Conservation (phyloP, 2,888 invertebrate genomes). For the Drosophila neonasuta region DNA sequence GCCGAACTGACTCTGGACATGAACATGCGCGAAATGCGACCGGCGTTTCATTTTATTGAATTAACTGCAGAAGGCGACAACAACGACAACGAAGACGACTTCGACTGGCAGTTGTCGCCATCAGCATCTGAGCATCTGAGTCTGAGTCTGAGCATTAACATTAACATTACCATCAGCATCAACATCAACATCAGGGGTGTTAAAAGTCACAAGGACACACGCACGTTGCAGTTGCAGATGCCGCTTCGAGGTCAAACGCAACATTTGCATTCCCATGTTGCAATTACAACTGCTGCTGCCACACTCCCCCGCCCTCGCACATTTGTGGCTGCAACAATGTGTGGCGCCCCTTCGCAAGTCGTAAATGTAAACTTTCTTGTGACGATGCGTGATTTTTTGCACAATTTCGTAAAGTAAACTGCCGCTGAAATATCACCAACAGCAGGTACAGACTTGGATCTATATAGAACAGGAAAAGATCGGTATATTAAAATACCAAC, state of each 20-base stretch:
- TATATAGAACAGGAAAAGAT: background rate
- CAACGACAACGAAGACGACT: background rate
- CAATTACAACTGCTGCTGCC: slow-evolving; percentile 8
- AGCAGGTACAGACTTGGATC: slow-evolving; percentile 33
- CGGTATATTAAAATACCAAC: background rate
- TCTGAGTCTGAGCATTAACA: background rate
- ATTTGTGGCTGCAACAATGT: slow-evolving; percentile 64
- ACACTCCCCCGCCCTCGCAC: background rate
- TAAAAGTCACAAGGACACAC: slow-evolving; percentile 77
- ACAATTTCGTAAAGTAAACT: slow-evolving; percentile 34
- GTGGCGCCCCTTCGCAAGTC: slow-evolving; percentile 58
- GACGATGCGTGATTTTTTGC: slow-evolving; percentile 72
- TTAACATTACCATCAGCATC: background rate
- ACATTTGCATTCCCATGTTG: slow-evolving; percentile 41
- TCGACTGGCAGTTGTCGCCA: slow-evolving; percentile 22
- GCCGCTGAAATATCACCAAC: slow-evolving; percentile 15
- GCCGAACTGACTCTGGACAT: slow-evolving; percentile 51
- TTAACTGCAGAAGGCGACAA: slow-evolving; percentile 50
- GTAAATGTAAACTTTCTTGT: slow-evolving; percentile 57
- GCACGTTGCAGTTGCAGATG: slow-evolving; percentile 41
- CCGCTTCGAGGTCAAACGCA: slow-evolving; percentile 54
- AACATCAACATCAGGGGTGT: slow-evolving; percentile 54
- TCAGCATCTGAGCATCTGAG: background rate
- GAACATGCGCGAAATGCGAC: slow-evolving; percentile 64
- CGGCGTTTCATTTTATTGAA: slow-evolving; percentile 69